Percentiles rank a stretch among this genome's conserved stretches.
phyloP scores from a whole-genome alignment of 2,797 vertebrate genomes.

The Melanotaenia pygmaea region DNA sequence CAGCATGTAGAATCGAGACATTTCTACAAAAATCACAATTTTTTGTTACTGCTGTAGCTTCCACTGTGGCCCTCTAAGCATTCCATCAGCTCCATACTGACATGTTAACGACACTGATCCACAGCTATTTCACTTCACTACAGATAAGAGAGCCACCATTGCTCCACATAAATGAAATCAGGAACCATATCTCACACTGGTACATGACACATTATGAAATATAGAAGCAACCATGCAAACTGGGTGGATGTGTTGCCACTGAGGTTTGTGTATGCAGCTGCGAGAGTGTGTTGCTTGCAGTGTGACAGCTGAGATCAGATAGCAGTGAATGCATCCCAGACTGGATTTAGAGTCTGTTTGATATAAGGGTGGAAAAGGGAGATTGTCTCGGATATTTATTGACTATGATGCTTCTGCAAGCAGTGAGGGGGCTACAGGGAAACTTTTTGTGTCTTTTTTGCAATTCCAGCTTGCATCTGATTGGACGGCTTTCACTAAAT shows the following conservation, averaged over 20 bases:
- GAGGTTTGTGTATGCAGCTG: slow-evolving; percentile 13
- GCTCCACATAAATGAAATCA: slow-evolving; percentile 76
- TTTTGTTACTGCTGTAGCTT: slow-evolving; percentile 3
- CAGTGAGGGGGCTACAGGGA: slow-evolving; percentile 10
- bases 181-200: slow-evolving; percentile 68
- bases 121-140: slow-evolving; percentile 59
- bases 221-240: slow-evolving; percentile 63
- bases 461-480: slow-evolving; percentile 9
- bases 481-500: slow-evolving; percentile 21
- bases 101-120: slow-evolving; percentile 66
- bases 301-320: slow-evolving; percentile 73
- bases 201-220: slow-evolving; percentile 73
- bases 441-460: slow-evolving; percentile 19
- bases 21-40: slow-evolving; percentile 22
- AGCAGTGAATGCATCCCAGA: slow-evolving; percentile 67
- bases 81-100: slow-evolving; percentile 61
- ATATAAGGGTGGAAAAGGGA: slow-evolving; percentile 52
- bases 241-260: slow-evolving; percentile 36
- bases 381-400: slow-evolving; percentile 73
- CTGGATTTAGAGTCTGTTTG: slow-evolving; percentile 72
- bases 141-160: slow-evolving; percentile 68
- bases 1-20: background rate
- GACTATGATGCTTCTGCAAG: slow-evolving; percentile 48
- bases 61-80: slow-evolving; percentile 37
- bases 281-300: slow-evolving; percentile 34